Percentiles rank a stretch among this genome's conserved stretches.
Conservation (phyloP, 2,113 vertebrate genomes). For the Dipodomys merriami region DNA sequence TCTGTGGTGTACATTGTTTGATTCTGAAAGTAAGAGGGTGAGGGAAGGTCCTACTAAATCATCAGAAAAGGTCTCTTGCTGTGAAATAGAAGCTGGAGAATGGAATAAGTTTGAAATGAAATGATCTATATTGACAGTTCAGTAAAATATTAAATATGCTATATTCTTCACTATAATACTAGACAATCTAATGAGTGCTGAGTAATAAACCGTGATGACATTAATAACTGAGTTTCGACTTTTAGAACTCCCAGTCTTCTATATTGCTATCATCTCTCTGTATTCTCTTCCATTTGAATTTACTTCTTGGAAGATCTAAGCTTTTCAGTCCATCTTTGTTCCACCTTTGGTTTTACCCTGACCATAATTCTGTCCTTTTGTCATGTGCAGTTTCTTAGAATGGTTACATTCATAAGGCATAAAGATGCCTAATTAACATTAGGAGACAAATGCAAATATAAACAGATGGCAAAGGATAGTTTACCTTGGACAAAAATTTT, state of each 20-base stretch:
- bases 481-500: neutral
- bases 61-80: neutral
- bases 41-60: neutral
- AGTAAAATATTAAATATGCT: too few relatives aligned
- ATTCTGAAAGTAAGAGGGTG: neutral
- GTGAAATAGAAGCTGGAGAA: constrained; percentile 10
- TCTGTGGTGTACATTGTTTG: neutral
- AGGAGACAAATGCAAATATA: neutral
- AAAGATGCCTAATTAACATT: neutral
- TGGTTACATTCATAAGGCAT: neutral
- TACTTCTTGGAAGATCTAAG: constrained; percentile 42
- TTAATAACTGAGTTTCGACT: neutral
- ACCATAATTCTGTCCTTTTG: neutral
- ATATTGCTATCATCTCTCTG: neutral
- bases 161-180: too few relatives aligned
- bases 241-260: constrained; percentile 20
- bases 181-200: neutral
- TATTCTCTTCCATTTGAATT: neutral
- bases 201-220: constrained; percentile 9
- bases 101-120: neutral
- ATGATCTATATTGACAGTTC: neutral
- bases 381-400: neutral
- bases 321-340: neutral
- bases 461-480: neutral
- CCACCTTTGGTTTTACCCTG: neutral